Evolutionary conservation across 1,140 invertebrate species (phyloP).

Genomic region (Dendroctonus valens): DNA sequence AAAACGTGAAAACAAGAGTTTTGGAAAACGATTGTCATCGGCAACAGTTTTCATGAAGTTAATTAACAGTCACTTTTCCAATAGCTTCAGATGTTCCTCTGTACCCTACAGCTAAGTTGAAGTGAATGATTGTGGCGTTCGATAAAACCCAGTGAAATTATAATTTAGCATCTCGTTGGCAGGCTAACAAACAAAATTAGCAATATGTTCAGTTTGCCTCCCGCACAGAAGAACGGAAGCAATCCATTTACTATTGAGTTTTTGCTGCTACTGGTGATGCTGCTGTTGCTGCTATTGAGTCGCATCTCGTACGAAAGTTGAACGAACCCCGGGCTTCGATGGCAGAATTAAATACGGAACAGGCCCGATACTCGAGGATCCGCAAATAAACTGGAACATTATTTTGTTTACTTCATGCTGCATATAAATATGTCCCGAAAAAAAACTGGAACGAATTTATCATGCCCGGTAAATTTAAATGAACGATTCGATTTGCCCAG

Average conservation of each 20-base stretch:
- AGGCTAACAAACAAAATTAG: conserved; percentile 6
- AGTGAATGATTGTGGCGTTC: too few species aligned
- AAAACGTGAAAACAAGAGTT: too few species aligned
- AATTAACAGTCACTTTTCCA: too few species aligned
- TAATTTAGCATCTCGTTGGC: too few species aligned
- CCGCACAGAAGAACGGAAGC: conserved; percentile 41
- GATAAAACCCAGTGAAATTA: too few species aligned
- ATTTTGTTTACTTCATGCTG: conserved; percentile 25
- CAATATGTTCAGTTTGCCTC: conserved; percentile 8
- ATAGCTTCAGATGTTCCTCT: too few species aligned
- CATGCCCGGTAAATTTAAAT: conserved; percentile 6
- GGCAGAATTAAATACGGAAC: conserved; percentile 31
- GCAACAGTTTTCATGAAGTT: too few species aligned
- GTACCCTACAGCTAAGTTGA: too few species aligned
- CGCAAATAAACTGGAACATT: conserved; percentile 29
- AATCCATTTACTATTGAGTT: conserved; percentile 47
- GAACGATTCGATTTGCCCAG: conserved; percentile 3
- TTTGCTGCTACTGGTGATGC: conserved; percentile 32
- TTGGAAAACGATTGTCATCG: too few species aligned
- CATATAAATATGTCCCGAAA: conserved; percentile 11
- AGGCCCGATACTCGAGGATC: conserved; percentile 17
- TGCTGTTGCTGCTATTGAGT: conserved; percentile 29
- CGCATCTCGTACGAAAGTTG: conserved; percentile 35
- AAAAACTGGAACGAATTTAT: conserved; percentile 12
- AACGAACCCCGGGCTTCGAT: conserved; percentile 38